phyloP scores from a whole-genome alignment of 2,113 vertebrate genomes.

The Sinocyclocheilus maitianheensis region DNA sequence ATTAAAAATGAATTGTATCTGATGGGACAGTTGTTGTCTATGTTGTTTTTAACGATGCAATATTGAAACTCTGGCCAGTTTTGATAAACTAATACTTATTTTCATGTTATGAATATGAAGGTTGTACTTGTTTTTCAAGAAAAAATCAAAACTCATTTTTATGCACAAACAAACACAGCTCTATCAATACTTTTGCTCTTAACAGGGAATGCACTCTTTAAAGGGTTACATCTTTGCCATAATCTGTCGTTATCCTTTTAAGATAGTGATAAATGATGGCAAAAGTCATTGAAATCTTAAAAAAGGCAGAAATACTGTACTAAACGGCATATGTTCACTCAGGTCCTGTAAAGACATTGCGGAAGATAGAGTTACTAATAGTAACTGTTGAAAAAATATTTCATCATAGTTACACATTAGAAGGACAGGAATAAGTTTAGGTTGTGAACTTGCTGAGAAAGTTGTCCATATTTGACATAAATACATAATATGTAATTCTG shows the following conservation, averaged over 20 bases:
- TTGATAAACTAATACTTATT: not conserved
- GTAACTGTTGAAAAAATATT: not conserved
- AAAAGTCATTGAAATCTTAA: not conserved
- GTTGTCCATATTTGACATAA: not conserved
- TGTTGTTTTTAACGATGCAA: not conserved
- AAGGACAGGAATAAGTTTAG: conserved; percentile 4
- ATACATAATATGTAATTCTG: no score
- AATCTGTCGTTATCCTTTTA: not conserved
- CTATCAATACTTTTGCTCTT: no score
- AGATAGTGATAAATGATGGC: not conserved
- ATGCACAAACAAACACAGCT: not conserved
- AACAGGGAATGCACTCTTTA: no score
- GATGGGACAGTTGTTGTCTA: not conserved
- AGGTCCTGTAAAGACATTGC: conserved; percentile 42
- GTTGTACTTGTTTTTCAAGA: no score
- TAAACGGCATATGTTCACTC: not conserved
- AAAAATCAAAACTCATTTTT: not conserved
- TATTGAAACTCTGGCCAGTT: not conserved
- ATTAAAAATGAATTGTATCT: not conserved
- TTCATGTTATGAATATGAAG: not conserved
- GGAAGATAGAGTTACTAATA: not conserved
- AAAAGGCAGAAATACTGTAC: not conserved
- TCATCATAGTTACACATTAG: conserved; percentile 6
- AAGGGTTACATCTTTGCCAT: not conserved
- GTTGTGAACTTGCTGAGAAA: conserved; percentile 31